Evolutionary conservation across 1,140 invertebrate genomes (phyloP).

Genomic region (Trachelipus rathkii): DNA sequence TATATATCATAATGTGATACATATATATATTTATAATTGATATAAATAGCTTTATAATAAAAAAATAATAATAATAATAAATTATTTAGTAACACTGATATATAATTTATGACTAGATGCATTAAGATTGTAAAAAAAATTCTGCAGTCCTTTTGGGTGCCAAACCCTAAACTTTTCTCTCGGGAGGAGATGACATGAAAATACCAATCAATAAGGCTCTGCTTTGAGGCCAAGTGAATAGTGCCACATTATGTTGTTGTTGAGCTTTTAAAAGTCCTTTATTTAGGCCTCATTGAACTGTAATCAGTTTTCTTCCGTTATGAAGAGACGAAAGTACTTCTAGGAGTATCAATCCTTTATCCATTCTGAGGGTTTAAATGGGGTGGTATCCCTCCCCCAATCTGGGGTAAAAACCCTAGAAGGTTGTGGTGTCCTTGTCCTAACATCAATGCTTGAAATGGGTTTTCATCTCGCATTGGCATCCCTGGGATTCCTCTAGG

Average conservation of each 20-base stretch:
- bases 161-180: not conserved
- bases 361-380: conserved; percentile 1
- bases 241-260: not conserved
- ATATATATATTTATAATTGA: too few relatives aligned
- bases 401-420: not conserved
- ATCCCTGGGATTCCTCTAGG: not conserved
- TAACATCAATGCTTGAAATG: not conserved
- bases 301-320: not conserved
- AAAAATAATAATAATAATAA: too few relatives aligned
- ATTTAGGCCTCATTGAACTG: not conserved
- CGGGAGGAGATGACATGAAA: not conserved
- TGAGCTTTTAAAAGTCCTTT: not conserved
- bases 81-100: too few relatives aligned
- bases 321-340: not conserved
- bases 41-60: not conserved
- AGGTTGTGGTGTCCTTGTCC: not conserved
- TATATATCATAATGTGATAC: too few relatives aligned
- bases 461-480: not conserved
- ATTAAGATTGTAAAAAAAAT: too few relatives aligned
- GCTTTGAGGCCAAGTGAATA: not conserved
- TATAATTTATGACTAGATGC: too few relatives aligned
- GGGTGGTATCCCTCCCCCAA: not conserved
- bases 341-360: not conserved
- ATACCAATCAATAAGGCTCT: not conserved
- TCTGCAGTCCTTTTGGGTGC: too few relatives aligned